Percentiles rank a stretch among this genome's conserved stretches.
phyloP scores from a whole-genome alignment of 2,797 vertebrate species.

The Sebastes diaconus region DNA sequence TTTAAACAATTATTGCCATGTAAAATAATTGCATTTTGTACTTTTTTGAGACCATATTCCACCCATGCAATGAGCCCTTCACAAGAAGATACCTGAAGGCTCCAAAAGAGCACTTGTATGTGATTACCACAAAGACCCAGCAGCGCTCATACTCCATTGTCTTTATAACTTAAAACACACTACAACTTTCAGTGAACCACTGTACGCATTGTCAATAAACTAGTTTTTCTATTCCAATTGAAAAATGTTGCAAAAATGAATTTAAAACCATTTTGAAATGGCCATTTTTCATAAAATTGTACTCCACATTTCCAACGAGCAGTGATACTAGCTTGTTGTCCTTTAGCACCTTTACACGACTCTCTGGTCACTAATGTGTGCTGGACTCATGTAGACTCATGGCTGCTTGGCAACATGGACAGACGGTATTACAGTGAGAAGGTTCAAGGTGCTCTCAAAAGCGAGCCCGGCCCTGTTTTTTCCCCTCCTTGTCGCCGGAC shows the following conservation, averaged over 20 bases:
- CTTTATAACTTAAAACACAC: background rate
- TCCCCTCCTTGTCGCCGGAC: constrained; percentile 47
- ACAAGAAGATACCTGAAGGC: too few relatives aligned
- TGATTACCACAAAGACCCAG: too few relatives aligned
- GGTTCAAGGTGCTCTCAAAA: constrained; percentile 74
- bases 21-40: too few relatives aligned
- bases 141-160: too few relatives aligned
- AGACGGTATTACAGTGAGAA: constrained; percentile 48
- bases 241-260: background rate
- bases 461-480: constrained; percentile 50
- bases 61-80: too few relatives aligned
- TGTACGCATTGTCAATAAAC: background rate
- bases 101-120: too few relatives aligned
- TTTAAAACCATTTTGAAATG: background rate
- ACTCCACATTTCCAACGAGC: background rate
- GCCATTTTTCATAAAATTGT: background rate
- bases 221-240: background rate
- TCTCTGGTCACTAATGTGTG: background rate
- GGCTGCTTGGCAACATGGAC: constrained; percentile 52
- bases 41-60: too few relatives aligned
- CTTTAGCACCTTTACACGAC: constrained; percentile 1
- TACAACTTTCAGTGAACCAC: background rate
- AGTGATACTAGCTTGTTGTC: background rate
- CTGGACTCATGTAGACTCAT: constrained; percentile 7
- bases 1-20: too few relatives aligned